These are phyloP conservation scores for Drosophila yakuba DNA, from an alignment of 1,140 invertebrate genomes.

Conservation along the genomic window DNA sequence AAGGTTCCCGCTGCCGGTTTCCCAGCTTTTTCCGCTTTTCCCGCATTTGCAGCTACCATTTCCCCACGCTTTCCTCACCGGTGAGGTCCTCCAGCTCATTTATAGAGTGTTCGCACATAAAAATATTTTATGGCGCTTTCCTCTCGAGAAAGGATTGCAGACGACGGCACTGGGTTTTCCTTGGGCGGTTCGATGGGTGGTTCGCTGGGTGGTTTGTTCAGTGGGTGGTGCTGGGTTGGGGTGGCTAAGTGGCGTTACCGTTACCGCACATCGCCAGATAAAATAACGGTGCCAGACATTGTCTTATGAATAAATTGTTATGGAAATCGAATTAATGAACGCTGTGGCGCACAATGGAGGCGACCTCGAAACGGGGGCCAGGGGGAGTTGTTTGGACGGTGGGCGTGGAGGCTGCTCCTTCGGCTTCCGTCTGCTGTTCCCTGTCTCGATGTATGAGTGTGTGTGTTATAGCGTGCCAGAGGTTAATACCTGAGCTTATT, in stretches of 20 bases:
- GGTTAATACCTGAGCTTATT: conserved; percentile 85
- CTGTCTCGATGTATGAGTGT: conserved; percentile 8
- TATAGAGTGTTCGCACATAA: conserved; percentile 84
- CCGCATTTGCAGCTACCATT: conserved; percentile 7
- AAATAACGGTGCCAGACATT: conserved; percentile 85
- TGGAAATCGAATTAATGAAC: conserved; percentile 85
- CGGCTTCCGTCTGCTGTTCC: conserved; percentile 30
- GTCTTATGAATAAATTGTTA: conserved; percentile 85
- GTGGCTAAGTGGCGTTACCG: conserved; percentile 82
- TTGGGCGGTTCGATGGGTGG: conserved; percentile 3
- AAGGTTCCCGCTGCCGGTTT: conserved; percentile 10
- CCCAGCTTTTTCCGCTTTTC: conserved; percentile 23
- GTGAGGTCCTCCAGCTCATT: conserved; percentile 56
- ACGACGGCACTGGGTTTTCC: conserved; percentile 31
- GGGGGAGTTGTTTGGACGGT: neutral
- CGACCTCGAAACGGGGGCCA: conserved; percentile 13
- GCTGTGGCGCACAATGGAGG: conserved; percentile 75
- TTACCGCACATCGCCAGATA: conserved; percentile 84
- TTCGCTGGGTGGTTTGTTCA: neutral
- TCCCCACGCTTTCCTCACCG: conserved; percentile 3
- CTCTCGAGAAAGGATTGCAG: conserved; percentile 80
- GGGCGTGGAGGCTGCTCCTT: conserved; percentile 3
- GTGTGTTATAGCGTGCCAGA: conserved; percentile 67
- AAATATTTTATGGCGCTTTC: conserved; percentile 82
- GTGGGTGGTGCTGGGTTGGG: conserved; percentile 4